Percentiles rank a stretch among this genome's conserved stretches.
These are phyloP conservation scores for Corythornis cristatus DNA, from an alignment of 2,113 vertebrate species.

Conservation along the genomic window DNA sequence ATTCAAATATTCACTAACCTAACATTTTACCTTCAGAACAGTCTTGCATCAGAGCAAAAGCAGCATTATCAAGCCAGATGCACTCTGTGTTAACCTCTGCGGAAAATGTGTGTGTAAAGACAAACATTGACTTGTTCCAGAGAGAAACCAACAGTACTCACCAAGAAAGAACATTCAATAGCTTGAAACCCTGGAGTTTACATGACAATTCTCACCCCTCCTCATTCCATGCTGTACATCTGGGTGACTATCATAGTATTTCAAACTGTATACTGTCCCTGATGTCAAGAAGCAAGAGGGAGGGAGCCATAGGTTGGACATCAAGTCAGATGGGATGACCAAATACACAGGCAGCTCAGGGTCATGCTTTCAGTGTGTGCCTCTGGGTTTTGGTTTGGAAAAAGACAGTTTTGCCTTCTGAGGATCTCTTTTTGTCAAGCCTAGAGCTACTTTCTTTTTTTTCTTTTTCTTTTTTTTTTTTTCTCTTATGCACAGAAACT, in stretches of 20 bases:
- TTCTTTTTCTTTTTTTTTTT: not conserved
- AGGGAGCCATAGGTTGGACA: not conserved
- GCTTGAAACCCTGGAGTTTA: not conserved
- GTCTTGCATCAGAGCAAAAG: not conserved
- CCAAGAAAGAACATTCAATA: not conserved
- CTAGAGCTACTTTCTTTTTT: not conserved
- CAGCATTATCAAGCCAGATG: not conserved
- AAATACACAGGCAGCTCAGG: not conserved
- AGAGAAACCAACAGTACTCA: not conserved
- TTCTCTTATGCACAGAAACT: not conserved
- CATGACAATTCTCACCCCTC: not conserved
- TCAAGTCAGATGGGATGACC: not conserved
- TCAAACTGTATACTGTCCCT: not conserved
- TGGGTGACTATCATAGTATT: not conserved
- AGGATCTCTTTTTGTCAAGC: not conserved
- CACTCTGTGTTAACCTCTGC: not conserved
- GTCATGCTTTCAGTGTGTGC: fast-evolving
- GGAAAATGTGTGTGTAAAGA: not conserved
- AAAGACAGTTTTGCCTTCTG: not conserved
- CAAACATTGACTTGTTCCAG: not conserved
- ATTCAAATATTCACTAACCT: not conserved
- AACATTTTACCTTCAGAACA: not conserved
- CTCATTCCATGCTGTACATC: not conserved
- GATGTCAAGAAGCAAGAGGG: not conserved
- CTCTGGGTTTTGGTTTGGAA: not conserved